Conservation (phyloP, 2,113 vertebrate genomes). For the Phocoena sinus region DNA sequence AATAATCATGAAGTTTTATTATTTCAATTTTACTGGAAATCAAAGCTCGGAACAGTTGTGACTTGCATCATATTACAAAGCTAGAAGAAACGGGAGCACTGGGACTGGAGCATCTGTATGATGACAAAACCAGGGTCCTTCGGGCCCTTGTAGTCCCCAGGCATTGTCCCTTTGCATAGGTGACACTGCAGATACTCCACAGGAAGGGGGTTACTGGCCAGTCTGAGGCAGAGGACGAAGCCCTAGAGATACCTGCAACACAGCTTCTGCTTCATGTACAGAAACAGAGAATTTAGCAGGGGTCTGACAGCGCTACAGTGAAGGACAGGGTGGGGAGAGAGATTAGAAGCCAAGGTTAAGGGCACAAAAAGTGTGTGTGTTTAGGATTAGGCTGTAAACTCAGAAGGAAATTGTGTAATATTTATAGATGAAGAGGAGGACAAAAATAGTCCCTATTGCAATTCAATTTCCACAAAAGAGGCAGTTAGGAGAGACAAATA, state of each 20-base stretch:
- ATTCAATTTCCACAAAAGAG: neutral
- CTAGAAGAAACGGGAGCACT: neutral
- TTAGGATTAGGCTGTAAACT: neutral
- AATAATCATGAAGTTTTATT: neutral
- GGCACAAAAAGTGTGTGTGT: neutral
- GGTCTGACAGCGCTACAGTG: neutral
- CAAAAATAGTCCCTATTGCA: neutral
- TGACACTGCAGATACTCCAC: fast-evolving
- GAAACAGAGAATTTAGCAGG: neutral
- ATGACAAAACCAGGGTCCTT: neutral
- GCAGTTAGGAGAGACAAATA: neutral
- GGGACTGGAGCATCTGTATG: neutral
- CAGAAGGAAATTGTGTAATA: neutral
- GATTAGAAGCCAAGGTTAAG: neutral
- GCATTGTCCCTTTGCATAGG: neutral
- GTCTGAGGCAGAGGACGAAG: neutral
- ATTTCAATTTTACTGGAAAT: neutral
- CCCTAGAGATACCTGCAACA: too few relatives aligned
- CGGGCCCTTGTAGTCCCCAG: neutral
- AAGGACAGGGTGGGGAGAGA: neutral
- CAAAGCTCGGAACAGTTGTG: neutral
- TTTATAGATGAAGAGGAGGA: neutral
- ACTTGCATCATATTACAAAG: neutral
- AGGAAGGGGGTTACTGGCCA: neutral
- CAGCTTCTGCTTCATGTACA: neutral